Evolutionary conservation across 2,113 vertebrate species (phyloP).

Genomic region (Salvelinus sp.): DNA sequence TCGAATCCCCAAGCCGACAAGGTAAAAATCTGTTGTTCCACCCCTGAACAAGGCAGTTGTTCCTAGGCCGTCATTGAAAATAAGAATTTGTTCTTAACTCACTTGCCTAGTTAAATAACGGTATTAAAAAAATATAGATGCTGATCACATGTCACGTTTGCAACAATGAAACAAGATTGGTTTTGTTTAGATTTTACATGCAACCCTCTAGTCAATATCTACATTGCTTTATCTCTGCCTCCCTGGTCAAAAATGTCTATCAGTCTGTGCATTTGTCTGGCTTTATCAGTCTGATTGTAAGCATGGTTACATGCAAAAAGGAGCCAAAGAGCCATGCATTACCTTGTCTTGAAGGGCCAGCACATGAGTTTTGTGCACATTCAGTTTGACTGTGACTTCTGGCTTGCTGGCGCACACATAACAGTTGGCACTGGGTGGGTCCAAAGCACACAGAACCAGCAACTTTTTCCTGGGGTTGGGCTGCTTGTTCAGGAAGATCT

Average conservation of each 20-base stretch:
- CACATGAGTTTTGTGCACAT: slow-evolving; percentile 89
- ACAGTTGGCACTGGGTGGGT: slow-evolving; percentile 87
- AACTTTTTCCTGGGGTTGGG: slow-evolving; percentile 97
- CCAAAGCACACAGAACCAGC: slow-evolving; percentile 90
- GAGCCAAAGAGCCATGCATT: not conserved
- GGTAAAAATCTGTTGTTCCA: too few species aligned
- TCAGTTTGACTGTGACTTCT: slow-evolving; percentile 92
- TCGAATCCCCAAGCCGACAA: too few species aligned
- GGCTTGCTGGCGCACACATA: slow-evolving; percentile 93
- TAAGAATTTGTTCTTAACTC: too few species aligned
- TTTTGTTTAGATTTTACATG: too few species aligned
- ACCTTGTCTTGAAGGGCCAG: slow-evolving; percentile 92
- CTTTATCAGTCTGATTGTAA: not conserved
- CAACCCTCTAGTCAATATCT: too few species aligned
- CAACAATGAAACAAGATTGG: too few species aligned
- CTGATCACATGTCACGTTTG: too few species aligned
- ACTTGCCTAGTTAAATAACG: too few species aligned
- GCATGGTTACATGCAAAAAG: not conserved
- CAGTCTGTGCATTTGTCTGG: not conserved
- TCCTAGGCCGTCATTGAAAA: too few species aligned
- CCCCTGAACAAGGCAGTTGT: too few species aligned
- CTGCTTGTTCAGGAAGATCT: slow-evolving; percentile 98
- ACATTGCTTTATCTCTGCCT: too few species aligned
- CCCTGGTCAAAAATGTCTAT: not conserved
- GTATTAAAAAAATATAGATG: too few species aligned